Evolutionary conservation across 2,797 vertebrate genomes (phyloP).

Genomic region (Crocidura indochinensis): DNA sequence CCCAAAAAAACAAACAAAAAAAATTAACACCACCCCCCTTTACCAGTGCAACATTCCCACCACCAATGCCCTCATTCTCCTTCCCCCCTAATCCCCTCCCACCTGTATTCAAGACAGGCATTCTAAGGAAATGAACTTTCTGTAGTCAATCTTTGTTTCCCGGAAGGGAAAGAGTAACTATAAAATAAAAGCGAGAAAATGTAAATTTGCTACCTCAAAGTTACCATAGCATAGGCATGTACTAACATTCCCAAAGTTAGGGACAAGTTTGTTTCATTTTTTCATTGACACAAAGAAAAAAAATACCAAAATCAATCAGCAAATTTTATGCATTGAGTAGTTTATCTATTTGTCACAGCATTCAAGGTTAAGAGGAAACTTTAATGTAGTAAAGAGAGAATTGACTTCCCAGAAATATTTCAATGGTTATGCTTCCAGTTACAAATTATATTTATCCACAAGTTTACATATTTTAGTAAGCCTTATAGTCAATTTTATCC

Average conservation of each 20-base stretch:
- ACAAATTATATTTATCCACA: slow-evolving; percentile 5
- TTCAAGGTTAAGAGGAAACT: slow-evolving; percentile 16
- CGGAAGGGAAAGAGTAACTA: slow-evolving; percentile 34
- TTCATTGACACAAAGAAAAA: background rate
- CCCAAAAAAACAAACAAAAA: no score
- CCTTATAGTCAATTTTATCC: slow-evolving; percentile 12
- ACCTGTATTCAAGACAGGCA: no score
- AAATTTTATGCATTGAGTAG: background rate
- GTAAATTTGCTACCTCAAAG: slow-evolving; percentile 18
- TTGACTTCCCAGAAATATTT: slow-evolving; percentile 14
- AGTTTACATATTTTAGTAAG: background rate
- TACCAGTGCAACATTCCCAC: no score
- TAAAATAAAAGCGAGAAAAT: background rate
- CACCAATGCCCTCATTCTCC: no score
- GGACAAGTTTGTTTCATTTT: slow-evolving; percentile 39
- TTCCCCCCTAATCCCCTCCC: no score
- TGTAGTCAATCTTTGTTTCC: background rate
- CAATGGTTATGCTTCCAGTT: slow-evolving; percentile 5
- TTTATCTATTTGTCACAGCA: slow-evolving; percentile 56
- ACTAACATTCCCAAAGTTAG: slow-evolving; percentile 50
- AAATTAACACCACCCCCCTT: no score
- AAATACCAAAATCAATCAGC: background rate
- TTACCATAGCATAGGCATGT: background rate
- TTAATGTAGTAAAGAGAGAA: slow-evolving; percentile 7
- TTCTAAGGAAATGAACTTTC: slow-evolving; percentile 3